Base-by-base conservation (phyloP, 2,113 vertebrate species). In the Caloenas nicobarica region DNA sequence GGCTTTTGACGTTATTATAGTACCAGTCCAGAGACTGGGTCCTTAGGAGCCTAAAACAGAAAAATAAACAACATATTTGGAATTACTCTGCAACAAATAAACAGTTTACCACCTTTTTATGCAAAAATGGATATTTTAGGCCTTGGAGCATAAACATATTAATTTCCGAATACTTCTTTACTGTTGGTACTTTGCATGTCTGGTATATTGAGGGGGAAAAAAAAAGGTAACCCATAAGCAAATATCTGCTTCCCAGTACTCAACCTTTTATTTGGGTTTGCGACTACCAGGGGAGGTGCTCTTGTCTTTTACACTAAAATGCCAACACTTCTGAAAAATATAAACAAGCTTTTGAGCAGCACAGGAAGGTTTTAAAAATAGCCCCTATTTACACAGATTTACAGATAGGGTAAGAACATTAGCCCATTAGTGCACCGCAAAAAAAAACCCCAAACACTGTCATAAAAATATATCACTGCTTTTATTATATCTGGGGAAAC, bases 21-120 rank as follows among this genome's bases (percentile, higher is more conserved):
- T 99, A 99, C 99, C 99, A 99, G 97, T 99, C 99, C 81, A 99
- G 98, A 33, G 99, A 99, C 96, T 99, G 99, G 1, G 98, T 98
- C 96, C 98, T 98, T 86, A 99, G 97, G 28, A 99, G 92, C 97
- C 99, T 99, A 95, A 66, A 96, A 54, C 19, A 79, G 60, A 92
- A 68, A 97, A 70, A 96, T 16, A 73, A 33, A 86, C 33, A 4
- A 70, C 17, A 6, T 53, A 70, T 84, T 82, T 68, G 54, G 40
- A 89, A 78, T 44, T 4, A 71, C 51, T 85, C 57, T 50, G 40
- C 22, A 81, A 74, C 7, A 71, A 86, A 90, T 46, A 51, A 81
- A 33, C 7, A 5, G 31, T 48, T 60, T 25, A 66, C 34, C 13
- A 16, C 10, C 6, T 11, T 25, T 50, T 61, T 70, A 48, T 8